A percentile compares a stretch with the other conserved stretches of the same genome.
These are phyloP conservation scores for Anguilla marmorata DNA, from an alignment of 2,797 vertebrate genomes.

Conservation along the genomic window DNA sequence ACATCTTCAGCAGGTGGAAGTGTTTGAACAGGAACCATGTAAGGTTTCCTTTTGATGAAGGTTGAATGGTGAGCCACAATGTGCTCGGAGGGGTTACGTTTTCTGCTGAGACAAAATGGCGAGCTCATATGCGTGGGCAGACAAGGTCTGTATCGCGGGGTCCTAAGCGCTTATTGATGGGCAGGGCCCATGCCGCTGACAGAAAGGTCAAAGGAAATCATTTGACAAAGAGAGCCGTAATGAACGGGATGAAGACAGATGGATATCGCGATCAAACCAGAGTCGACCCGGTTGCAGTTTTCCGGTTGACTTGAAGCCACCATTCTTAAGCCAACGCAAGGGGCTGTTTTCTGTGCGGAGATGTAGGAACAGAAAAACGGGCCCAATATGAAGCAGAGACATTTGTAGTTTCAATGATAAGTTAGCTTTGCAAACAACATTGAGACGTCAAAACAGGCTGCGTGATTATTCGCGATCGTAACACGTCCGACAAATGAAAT, in stretches of 20 bases:
- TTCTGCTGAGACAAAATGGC: not conserved
- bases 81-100: not conserved
- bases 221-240: not conserved
- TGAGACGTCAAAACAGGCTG: not conserved
- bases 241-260: not conserved
- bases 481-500: not conserved
- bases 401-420: not conserved
- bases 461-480: not conserved
- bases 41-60: not conserved
- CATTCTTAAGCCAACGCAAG: not conserved
- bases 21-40: not conserved
- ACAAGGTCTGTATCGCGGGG: constrained; percentile 1
- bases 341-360: not conserved
- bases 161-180: constrained; percentile 19
- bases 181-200: not conserved
- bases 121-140: not conserved
- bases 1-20: not conserved
- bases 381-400: not conserved
- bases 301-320: not conserved
- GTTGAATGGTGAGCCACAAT: not conserved
- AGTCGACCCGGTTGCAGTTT: not conserved
- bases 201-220: constrained; percentile 21
- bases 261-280: not conserved
- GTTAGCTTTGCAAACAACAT: not conserved
- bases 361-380: not conserved